Evolutionary conservation across 2,888 invertebrate genomes (phyloP), one percentile per base, ranked within the genome.

Genomic region (Calliopum simillimum): DNA sequence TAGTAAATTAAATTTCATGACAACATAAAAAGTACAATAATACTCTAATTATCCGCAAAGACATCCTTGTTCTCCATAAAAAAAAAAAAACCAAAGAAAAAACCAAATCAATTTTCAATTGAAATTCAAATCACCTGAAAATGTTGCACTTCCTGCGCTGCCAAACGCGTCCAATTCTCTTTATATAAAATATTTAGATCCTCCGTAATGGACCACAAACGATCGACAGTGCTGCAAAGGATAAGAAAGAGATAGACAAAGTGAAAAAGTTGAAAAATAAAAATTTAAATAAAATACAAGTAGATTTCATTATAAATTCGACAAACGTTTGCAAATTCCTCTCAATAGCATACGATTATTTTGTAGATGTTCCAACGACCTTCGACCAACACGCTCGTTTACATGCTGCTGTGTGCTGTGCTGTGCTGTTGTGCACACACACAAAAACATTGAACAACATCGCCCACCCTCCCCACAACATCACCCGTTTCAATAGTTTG

Each of bases 161-260:
- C 96, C 74, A 94, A 85, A 75, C 92, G 89, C 16, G 96, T 96
- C 96, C 97, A 97, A 85, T 97, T 97, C 79, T 94, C 94, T 80
- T 94, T 93, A 84, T 96, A 95, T 69, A 97, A 88, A 77, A 97
- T 94, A 84, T 97, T 97, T 68, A 96, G 88, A 81, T 94, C 93
- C 84, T 94, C 93, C 0, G 96, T 95, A 76, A 95, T 93, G 71
- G 93, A 92, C 95, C 95, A 95, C 71, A 95, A 88, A 14, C 91
- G 89, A 85, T 94, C 94, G 2, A 95, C 94, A 4, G 94, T 94
- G 76, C 89, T 86, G 73, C 33, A 77, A 78, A 71, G 68, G 66
- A 44, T 49, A 41, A 58, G 63, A 21, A 41, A 19, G 23, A 23
- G 11, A 53, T 5, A 12, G 11, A 63, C 33, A 14, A 49, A 12